Evolutionary conservation across 2,113 vertebrate species (phyloP).

Genomic region (Mustelus asterias): DNA sequence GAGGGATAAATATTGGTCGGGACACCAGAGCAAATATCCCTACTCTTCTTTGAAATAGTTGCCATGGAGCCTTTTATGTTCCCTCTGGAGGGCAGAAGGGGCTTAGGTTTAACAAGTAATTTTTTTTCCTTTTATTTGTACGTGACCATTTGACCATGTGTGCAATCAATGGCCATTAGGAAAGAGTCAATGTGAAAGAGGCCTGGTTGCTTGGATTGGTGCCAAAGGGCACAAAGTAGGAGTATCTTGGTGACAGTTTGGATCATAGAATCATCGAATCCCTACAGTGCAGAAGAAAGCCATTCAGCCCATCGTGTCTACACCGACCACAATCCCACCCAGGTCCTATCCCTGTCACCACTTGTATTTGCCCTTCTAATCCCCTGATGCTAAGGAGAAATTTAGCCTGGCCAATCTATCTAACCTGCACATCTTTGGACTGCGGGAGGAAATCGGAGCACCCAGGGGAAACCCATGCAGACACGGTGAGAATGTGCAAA

Average conservation of each 20-base stretch:
- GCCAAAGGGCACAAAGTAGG: not conserved
- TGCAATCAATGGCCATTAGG: not conserved
- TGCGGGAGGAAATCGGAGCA: no score
- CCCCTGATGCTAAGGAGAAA: no score
- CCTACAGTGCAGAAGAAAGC: no score
- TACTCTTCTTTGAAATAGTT: not conserved
- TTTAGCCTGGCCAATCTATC: no score
- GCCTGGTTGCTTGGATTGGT: not conserved
- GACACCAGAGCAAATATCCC: not conserved
- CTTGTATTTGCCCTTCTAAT: no score
- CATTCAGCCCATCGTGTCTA: no score
- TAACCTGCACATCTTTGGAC: no score
- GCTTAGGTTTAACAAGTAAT: not conserved
- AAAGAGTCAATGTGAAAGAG: not conserved
- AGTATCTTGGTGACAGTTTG: not conserved
- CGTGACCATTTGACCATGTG: not conserved
- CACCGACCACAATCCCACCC: no score
- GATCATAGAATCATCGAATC: no score
- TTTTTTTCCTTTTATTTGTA: not conserved
- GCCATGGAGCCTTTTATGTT: not conserved
- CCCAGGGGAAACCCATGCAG: no score
- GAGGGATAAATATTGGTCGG: not conserved
- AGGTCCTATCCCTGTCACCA: no score
- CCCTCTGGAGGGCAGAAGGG: not conserved
- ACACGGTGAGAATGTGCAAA: no score